Evolutionary conservation across 2,797 vertebrate genomes (phyloP).

Genomic region (Pteronotus mesoamericanus): DNA sequence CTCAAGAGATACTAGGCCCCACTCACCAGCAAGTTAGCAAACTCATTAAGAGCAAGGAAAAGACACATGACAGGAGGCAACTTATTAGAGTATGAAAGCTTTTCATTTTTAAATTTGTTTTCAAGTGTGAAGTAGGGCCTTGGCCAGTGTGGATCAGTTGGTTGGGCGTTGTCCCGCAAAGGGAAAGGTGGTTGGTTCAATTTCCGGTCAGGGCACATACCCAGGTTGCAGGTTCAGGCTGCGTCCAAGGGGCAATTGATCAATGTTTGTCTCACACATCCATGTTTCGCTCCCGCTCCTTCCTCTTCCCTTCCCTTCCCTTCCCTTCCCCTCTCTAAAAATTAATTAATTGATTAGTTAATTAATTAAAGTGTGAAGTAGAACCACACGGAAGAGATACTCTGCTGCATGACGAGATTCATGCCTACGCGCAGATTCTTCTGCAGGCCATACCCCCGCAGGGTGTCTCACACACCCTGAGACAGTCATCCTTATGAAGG

Average conservation of each 20-base stretch:
- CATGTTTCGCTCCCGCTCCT: too few species aligned
- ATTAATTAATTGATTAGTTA: background rate
- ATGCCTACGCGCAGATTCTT: background rate
- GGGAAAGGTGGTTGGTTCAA: background rate
- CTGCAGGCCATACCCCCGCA: background rate
- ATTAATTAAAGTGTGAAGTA: background rate
- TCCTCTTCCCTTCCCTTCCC: background rate
- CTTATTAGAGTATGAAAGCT: background rate
- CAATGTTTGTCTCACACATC: background rate
- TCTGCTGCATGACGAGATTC: background rate
- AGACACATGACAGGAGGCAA: background rate
- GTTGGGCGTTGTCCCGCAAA: background rate
- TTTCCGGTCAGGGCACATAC: background rate
- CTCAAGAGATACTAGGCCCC: background rate
- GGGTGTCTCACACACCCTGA: background rate
- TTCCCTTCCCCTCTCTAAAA: background rate
- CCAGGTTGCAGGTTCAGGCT: background rate
- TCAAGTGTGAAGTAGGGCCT: background rate
- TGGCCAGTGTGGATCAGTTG: background rate
- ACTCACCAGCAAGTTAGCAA: background rate
- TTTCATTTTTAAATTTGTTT: slow-evolving; percentile 27
- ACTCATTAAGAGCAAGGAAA: background rate
- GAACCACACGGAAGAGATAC: background rate
- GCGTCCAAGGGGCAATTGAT: background rate
- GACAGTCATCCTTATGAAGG: background rate